Evolutionary conservation across 2,113 vertebrate genomes (phyloP), one percentile per base, ranked within the genome.

Genomic region (Oncorhynchus nerka): DNA sequence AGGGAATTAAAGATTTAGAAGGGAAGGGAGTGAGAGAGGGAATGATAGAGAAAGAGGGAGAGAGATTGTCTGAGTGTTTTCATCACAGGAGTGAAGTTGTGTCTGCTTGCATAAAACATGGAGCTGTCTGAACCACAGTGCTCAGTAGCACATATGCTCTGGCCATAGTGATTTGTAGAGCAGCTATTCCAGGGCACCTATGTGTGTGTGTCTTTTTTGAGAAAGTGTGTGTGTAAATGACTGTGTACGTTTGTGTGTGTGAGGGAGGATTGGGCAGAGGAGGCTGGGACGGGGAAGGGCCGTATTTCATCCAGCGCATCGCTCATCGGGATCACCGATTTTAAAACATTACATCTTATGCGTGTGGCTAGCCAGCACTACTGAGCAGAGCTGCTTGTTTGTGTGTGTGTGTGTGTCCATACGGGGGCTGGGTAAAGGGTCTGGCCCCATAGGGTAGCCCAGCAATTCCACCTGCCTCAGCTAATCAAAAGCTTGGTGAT

Each of bases 301-400:
- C 64, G 90, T 84, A 57, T 87, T 90, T 78, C 70, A 89, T 89
- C 85, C 26, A 73, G 51, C 2, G 1, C 75, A 80, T 87, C 88
- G 84, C 84, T 91, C 88, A 22, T 76, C 79, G 57, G 57, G 74
- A 69, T 82, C 4, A 20, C 79, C 77, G 82, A 90, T 91, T 45
- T 39, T 87, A 87, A 92, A 89, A 83, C 74, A 1, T 86, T 79
- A 57, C 30, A 5, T 85, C 74, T 79, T 61, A 81, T 83, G 65
- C 71, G 11, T 79, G 61, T 72, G 68, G 65, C 62, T 71, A 30
- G 28, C 66, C 75, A 32, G 1, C 75, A 55, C 57, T 69, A 48
- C 67, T 13, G 34, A 16, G 71, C 74, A 68, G 66, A 39, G 24
- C 45, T 45, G 39, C 8, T 9, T 45, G 39, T 45, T 8, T 34